Conservation (phyloP, 2,797 vertebrate species). For the Oreortyx pictus region DNA sequence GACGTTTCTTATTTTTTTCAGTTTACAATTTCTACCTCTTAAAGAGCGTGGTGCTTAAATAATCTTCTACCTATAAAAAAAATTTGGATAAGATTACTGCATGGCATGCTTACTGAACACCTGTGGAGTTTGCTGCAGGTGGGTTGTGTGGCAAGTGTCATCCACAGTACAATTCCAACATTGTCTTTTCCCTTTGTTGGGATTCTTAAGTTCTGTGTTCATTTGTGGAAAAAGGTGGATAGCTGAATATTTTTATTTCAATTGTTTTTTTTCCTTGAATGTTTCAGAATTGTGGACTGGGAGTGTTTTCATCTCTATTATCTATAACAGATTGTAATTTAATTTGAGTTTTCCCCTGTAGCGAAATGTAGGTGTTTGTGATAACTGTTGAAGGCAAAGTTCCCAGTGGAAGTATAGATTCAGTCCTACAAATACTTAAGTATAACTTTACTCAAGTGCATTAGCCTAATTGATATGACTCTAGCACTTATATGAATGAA, state of each 20-base stretch:
- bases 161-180: neutral
- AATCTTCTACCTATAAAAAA: neutral
- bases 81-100: neutral
- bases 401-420: neutral
- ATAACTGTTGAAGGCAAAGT: neutral
- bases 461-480: neutral
- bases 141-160: neutral
- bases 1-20: neutral
- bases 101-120: neutral
- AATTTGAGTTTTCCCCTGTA: neutral
- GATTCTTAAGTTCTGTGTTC: neutral
- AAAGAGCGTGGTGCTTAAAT: neutral
- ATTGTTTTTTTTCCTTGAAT: neutral
- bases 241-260: neutral
- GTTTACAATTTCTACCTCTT: neutral
- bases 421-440: neutral
- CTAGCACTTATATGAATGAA: neutral
- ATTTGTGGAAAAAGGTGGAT: accelerated
- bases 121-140: neutral
- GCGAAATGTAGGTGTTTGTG: neutral
- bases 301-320: neutral
- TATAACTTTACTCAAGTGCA: neutral
- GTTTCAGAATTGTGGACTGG: neutral
- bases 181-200: neutral
- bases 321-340: neutral